Evolutionary conservation across 1,140 invertebrate genomes (phyloP), one percentile per base, ranked within the genome.

Genomic region (Platorchestia sp.): DNA sequence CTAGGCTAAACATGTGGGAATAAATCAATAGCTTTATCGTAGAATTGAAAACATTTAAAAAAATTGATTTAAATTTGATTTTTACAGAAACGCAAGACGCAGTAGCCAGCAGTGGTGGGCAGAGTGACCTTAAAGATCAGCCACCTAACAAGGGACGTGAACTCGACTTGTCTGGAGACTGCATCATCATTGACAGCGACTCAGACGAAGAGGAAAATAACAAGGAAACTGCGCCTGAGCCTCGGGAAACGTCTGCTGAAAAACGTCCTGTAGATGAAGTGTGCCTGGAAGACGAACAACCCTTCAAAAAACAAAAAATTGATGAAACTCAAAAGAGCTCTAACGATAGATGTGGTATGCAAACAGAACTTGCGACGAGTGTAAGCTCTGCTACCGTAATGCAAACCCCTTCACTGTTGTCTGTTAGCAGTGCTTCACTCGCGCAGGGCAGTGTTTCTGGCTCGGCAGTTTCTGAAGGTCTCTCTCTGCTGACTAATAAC

Each of bases 111-210:
- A n/a, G n/a, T n/a, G n/a, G n/a, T n/a, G n/a, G n/a, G n/a, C n/a
- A n/a, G n/a, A n/a, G n/a, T n/a, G n/a, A 36, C 27, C 27, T 27
- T 75, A 27, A 75, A 22, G 59, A 75, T 10, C 10, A 27, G 27
- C 27, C 7, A 36, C 59, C 59, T 19, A 1, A 10, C 27, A 27
- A 75, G 3, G 59, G 7, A 1, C 1, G 7, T 36, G 27, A 36
- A 36, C 14, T 75, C 59, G 59, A 75, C 59, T 75, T 16, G 40
- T 93, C 91, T 19, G 45, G 40, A 16, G 91, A 93, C 36, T 93
- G 91, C 45, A 93, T 93, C 43, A 93, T 93, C 19, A 44, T 93
- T 47, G 91, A 93, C 91, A 93, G 91, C 91, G 91, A 93, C 45
- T 45, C 91, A 0, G 91, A 93, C 1, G 91, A 93, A 14, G 91